Evolutionary conservation across 2,797 vertebrate species (phyloP).

Genomic region (Remorina albescens): DNA sequence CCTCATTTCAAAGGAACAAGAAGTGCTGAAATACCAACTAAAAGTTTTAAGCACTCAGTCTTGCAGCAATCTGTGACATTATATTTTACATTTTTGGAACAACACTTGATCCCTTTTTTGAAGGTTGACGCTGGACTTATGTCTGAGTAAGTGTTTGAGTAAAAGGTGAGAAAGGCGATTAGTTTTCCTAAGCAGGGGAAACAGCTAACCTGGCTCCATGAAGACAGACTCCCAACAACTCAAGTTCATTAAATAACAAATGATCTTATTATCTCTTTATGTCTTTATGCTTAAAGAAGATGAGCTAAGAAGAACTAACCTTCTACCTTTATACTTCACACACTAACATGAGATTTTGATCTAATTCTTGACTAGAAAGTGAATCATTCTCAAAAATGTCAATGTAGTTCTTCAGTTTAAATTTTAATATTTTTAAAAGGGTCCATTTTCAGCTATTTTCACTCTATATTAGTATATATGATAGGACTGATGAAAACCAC

Average conservation of each 20-base stretch:
- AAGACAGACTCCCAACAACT: too few relatives aligned
- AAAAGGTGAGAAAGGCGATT: not conserved
- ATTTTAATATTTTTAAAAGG: not conserved
- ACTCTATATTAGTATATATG: not conserved
- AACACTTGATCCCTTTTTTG: too few relatives aligned
- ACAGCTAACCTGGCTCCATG: too few relatives aligned
- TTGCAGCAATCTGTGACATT: too few relatives aligned
- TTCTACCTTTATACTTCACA: not conserved
- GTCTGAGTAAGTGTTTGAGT: too few relatives aligned
- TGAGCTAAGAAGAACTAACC: not conserved
- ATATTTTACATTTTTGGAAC: too few relatives aligned
- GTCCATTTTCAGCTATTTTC: not conserved
- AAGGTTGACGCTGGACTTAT: too few relatives aligned
- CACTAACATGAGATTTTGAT: not conserved
- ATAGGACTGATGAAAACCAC: not conserved
- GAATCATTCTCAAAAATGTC: conserved; percentile 1
- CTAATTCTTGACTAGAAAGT: not conserved
- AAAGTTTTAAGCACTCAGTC: too few relatives aligned
- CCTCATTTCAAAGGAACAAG: too few relatives aligned
- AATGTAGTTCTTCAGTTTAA: not conserved
- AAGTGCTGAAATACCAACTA: too few relatives aligned
- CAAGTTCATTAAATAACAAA: not conserved
- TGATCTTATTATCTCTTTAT: too few relatives aligned
- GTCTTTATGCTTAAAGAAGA: not conserved
- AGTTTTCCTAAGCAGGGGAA: not conserved